Base-by-base conservation (phyloP, 2,888 invertebrate species). In the Mactromeris polynyma region DNA sequence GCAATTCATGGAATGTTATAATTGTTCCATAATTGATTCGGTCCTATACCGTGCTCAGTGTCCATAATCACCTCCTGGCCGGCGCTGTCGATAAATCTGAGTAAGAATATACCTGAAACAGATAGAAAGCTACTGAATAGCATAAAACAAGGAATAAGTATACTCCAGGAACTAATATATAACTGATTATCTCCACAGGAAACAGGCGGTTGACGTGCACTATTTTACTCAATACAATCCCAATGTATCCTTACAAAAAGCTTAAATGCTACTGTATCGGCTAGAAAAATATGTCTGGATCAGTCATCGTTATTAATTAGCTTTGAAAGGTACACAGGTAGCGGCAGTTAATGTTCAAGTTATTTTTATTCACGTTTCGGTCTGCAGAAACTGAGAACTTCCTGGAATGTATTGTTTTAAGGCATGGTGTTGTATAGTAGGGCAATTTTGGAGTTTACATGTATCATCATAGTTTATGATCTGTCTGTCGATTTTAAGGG, bases 321-420 rank as follows among this genome's bases (percentile, higher is more conserved):
- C n/a, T 26, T 26, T 64, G 58, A 64, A 26, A 64, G 58, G 58
- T 64, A 64, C 58, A 64, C 26, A 64, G 58, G 58, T 64, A 64
- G 1, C n/a, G 58, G 26, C 11, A 26, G 26, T 64, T n/a, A 64
- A 64, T 64, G 58, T 64, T 64, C 58, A 64, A 26, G n/a, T 64
- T 26, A 64, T 64, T 64, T 64, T 64, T n/a, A 26, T 64, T 26
- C n/a, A 64, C 26, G 26, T n/a, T 64, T 64, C 58, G 9, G 58
- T 26, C 4, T 1, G 26, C 6, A 64, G 58, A 21, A 64, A 26
- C 4, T 7, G 7, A 64, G 26, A 26, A 9, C 6, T 26, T 64
- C 46, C 26, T 7, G 58, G 58, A 64, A 64, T 64, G 2, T 11
- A n/a, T 26, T 64, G 58, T 26, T 26, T 26, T 26, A n/a, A 64